A percentile compares a stretch with the other conserved stretches of the same genome.
Conservation (phyloP, 2,797 vertebrate species). For the Helarctos malayanus region DNA sequence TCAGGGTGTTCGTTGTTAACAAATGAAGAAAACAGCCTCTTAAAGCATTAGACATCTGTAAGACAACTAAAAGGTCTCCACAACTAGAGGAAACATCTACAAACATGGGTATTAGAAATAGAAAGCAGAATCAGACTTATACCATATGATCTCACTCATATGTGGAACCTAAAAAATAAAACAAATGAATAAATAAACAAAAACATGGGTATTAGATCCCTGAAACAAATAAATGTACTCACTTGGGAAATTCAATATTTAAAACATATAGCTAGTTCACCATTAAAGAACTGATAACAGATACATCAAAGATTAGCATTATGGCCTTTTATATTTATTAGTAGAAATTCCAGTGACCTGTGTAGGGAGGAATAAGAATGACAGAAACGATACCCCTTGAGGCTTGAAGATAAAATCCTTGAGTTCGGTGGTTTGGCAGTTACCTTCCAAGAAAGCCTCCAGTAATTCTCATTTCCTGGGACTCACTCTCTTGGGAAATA, state of each 20-base stretch:
- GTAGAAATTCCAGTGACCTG: conserved; percentile 15
- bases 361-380: background rate
- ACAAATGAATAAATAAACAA: background rate
- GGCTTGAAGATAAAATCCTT: background rate
- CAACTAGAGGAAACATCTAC: background rate
- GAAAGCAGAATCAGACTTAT: background rate
- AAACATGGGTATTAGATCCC: background rate
- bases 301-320: background rate
- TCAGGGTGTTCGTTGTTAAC: conserved; percentile 16
- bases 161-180: background rate
- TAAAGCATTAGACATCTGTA: background rate
- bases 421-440: background rate
- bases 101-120: background rate
- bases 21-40: background rate
- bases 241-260: conserved; percentile 39
- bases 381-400: background rate
- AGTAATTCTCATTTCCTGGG: background rate
- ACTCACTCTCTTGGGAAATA: background rate
- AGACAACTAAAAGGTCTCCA: background rate
- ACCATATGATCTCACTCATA: background rate
- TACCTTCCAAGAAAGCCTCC: background rate
- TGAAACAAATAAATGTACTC: background rate
- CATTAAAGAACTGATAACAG: background rate
- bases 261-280: background rate
- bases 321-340: background rate